Evolutionary conservation across 2,797 vertebrate genomes (phyloP).

Genomic region (Sebastiscus tertius): DNA sequence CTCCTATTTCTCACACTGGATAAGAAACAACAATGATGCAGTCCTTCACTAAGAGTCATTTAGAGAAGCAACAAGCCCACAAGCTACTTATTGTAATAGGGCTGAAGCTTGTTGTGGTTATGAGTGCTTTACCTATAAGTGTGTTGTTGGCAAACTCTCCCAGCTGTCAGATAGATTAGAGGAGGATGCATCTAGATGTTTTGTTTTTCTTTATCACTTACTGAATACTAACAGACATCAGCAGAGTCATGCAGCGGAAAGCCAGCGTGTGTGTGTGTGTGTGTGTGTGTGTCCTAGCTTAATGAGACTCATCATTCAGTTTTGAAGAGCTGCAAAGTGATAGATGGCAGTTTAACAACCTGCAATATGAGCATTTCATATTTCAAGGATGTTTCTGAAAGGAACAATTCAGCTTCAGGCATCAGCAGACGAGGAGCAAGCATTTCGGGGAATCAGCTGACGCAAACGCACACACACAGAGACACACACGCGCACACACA

Average conservation of each 20-base stretch:
- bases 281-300: constrained; percentile 17
- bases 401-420: constrained; percentile 36
- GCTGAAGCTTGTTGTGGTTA: constrained; percentile 26
- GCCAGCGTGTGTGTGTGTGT: neutral
- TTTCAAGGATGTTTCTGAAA: constrained; percentile 39
- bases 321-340: constrained; percentile 29
- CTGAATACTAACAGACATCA: constrained; percentile 13
- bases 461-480: neutral
- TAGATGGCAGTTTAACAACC: constrained; percentile 50
- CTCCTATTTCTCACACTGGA: constrained; percentile 34
- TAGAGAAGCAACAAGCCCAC: constrained; percentile 14
- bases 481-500: neutral
- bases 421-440: neutral
- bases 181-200: constrained; percentile 11
- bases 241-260: constrained; percentile 14
- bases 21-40: constrained; percentile 38
- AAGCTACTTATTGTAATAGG: constrained; percentile 44
- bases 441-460: constrained; percentile 40
- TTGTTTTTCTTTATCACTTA: constrained; percentile 37
- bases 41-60: constrained; percentile 7
- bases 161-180: constrained; percentile 34
- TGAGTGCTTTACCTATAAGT: constrained; percentile 41
- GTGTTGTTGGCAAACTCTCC: constrained; percentile 44
- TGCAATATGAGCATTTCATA: constrained; percentile 13
- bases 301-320: constrained; percentile 56